phyloP scores from a whole-genome alignment of 2,888 invertebrate genomes.

The Aspidiotus destructor region DNA sequence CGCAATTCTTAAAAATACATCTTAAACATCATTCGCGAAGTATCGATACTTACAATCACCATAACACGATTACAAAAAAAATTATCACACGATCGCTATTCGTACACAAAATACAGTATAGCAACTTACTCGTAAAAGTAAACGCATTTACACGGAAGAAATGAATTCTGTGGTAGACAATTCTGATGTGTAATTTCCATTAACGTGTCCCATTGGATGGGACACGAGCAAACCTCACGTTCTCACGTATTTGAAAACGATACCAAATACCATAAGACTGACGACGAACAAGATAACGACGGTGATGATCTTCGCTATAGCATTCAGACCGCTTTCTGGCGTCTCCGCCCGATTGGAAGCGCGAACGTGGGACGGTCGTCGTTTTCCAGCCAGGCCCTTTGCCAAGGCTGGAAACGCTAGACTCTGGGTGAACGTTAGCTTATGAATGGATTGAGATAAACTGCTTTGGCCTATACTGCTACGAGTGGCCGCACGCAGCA shows the following conservation, averaged over 20 bases:
- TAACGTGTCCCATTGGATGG: slow-evolving; percentile 39
- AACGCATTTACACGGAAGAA: slow-evolving; percentile 14
- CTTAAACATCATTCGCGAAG: neutral
- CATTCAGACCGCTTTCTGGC: slow-evolving; percentile 56
- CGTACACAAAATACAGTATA: neutral
- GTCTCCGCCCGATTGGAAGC: slow-evolving; percentile 48
- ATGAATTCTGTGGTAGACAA: slow-evolving; percentile 3
- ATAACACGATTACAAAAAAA: neutral
- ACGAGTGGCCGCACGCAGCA: slow-evolving; percentile 57
- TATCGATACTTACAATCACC: neutral
- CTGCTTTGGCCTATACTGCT: slow-evolving; percentile 60
- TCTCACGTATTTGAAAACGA: slow-evolving; percentile 62
- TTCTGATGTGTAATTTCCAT: neutral
- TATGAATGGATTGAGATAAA: slow-evolving; percentile 57
- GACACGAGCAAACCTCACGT: slow-evolving; percentile 69
- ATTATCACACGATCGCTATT: neutral
- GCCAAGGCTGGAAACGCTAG: slow-evolving; percentile 62
- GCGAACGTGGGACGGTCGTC: slow-evolving; percentile 42
- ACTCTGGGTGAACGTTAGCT: slow-evolving; percentile 63
- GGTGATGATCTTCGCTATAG: slow-evolving; percentile 61
- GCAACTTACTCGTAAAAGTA: neutral
- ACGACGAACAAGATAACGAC: slow-evolving; percentile 58
- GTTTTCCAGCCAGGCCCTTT: slow-evolving; percentile 55
- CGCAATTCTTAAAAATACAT: too few relatives aligned
- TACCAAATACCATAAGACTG: slow-evolving; percentile 60